These are phyloP conservation scores for Trialeurodes vaporariorum DNA, from an alignment of 1,140 invertebrate species.

Conservation along the genomic window DNA sequence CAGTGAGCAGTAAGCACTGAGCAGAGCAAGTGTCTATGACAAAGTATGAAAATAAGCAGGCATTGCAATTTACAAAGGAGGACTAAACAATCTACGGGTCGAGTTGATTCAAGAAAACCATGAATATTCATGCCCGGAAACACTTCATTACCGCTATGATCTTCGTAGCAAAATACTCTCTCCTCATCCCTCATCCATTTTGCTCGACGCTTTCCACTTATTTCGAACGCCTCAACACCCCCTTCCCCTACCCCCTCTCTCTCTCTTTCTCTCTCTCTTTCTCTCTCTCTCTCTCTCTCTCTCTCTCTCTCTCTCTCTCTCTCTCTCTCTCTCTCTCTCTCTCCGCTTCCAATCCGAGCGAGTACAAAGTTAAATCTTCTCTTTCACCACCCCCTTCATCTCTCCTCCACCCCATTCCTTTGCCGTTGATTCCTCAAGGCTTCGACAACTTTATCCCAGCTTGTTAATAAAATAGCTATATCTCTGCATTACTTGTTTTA, in stretches of 20 bases:
- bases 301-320: too few species aligned
- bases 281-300: too few species aligned
- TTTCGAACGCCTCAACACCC: too few species aligned
- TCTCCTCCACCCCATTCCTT: neutral
- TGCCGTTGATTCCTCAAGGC: neutral
- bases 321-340: too few species aligned
- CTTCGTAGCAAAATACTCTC: neutral
- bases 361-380: neutral
- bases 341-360: neutral
- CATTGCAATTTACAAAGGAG: neutral
- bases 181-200: neutral
- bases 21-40: too few species aligned
- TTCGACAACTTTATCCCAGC: neutral
- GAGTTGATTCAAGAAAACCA: neutral
- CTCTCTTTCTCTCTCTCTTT: too few species aligned
- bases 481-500: neutral
- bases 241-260: too few species aligned
- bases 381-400: neutral
- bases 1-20: too few species aligned
- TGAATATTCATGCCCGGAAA: neutral
- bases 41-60: neutral
- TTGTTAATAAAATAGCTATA: constrained; percentile 1
- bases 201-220: too few species aligned
- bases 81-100: neutral
- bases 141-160: neutral